These are phyloP conservation scores for Meteorus colon DNA, from an alignment of 2,888 invertebrate species.

Conservation along the genomic window DNA sequence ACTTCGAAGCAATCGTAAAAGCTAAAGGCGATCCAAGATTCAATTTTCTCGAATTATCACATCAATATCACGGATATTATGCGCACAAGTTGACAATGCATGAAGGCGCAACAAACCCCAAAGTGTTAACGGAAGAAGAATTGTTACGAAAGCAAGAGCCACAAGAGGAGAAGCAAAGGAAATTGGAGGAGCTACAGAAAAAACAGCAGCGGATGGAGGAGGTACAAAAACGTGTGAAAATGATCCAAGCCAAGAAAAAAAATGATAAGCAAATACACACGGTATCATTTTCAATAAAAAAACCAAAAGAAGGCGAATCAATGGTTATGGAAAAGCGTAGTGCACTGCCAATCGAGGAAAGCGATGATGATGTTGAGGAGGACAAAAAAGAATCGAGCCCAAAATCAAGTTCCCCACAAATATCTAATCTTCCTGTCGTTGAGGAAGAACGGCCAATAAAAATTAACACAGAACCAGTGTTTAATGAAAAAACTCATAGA, in stretches of 20 bases:
- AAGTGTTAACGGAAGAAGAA: constrained; percentile 69
- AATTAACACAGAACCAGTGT: constrained; percentile 32
- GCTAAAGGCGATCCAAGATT: constrained; percentile 90
- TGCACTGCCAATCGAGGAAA: constrained; percentile 84
- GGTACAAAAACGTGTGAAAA: constrained; percentile 68
- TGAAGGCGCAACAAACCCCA: constrained; percentile 68
- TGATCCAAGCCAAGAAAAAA: constrained; percentile 71
- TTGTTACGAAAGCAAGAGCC: constrained; percentile 68
- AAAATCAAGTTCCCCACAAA: constrained; percentile 61
- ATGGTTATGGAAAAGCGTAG: constrained; percentile 79
- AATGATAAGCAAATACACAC: constrained; percentile 72
- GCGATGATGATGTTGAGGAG: constrained; percentile 71
- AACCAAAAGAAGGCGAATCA: constrained; percentile 83
- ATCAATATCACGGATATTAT: constrained; percentile 89
- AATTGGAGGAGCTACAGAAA: constrained; percentile 67
- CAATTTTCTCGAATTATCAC: constrained; percentile 85
- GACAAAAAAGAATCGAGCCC: constrained; percentile 63
- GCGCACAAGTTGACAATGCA: constrained; percentile 78
- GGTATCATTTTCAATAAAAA: constrained; percentile 90
- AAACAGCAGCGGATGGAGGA: constrained; percentile 72
- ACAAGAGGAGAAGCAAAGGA: constrained; percentile 69
- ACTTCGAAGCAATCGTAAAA: constrained; percentile 91
- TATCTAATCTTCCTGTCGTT: not conserved
- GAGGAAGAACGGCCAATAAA: constrained; percentile 54
- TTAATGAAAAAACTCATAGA: constrained; percentile 49